Evolutionary conservation across 1,140 invertebrate species (phyloP).

Genomic region (Manduca sexta): DNA sequence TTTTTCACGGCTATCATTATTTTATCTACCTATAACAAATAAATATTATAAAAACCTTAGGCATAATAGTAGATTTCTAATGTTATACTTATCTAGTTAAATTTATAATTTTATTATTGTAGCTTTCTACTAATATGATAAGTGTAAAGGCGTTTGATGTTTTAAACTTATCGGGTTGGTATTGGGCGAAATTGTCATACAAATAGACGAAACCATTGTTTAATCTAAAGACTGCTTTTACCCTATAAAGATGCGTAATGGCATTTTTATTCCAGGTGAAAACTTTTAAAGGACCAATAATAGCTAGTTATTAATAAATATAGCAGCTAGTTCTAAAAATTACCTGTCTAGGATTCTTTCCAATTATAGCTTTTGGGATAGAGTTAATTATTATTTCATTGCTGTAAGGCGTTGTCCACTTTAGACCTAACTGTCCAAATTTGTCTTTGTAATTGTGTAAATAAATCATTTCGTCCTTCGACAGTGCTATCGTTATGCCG

Average conservation of each 20-base stretch:
- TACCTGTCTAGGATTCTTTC: conserved; percentile 53
- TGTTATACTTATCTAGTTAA: not conserved
- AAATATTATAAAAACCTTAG: not conserved
- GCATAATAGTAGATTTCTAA: too few species aligned
- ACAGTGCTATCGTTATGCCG: conserved; percentile 29
- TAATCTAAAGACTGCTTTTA: too few species aligned
- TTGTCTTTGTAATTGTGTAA: conserved; percentile 52
- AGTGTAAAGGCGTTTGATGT: not conserved
- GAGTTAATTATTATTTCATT: conserved; percentile 30
- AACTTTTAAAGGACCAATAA: too few species aligned
- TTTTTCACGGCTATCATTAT: conserved; percentile 41
- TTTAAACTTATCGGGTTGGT: too few species aligned
- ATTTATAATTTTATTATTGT: not conserved
- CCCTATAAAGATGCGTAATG: not conserved
- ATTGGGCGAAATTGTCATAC: too few species aligned
- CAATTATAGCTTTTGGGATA: conserved; percentile 52
- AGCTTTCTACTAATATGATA: not conserved
- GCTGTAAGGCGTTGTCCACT: conserved; percentile 35
- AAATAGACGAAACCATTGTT: too few species aligned
- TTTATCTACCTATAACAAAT: conserved; percentile 37
- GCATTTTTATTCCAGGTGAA: too few species aligned
- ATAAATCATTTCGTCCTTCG: conserved; percentile 40
- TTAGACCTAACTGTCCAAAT: conserved; percentile 42
- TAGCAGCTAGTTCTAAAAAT: too few species aligned
- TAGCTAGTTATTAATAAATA: too few species aligned